A percentile compares a stretch with the other conserved stretches of the same genome.
Evolutionary conservation across 2,113 vertebrate genomes (phyloP).

Genomic region (Neolamprologus brichardi): DNA sequence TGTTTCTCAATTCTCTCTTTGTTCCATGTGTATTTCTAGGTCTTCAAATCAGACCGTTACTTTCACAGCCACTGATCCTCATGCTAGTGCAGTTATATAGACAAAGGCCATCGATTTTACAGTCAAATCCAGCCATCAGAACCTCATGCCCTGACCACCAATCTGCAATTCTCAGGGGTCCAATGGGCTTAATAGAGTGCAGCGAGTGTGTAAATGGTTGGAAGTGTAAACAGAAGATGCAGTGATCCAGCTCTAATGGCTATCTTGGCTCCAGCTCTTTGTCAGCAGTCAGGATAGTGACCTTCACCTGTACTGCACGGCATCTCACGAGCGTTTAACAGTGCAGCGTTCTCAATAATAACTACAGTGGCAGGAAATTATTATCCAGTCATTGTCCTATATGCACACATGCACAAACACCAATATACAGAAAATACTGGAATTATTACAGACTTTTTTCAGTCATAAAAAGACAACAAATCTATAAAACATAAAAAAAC

Average conservation of each 20-base stretch:
- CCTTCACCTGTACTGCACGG: background rate
- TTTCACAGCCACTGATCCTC: background rate
- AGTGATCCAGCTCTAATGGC: conserved; percentile 25
- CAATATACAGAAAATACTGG: background rate
- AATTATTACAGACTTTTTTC: background rate
- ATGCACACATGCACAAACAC: background rate
- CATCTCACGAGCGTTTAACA: conserved; percentile 1
- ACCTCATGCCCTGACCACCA: background rate
- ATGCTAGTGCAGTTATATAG: background rate
- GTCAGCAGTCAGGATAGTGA: conserved; percentile 4
- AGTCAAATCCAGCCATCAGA: conserved; percentile 27
- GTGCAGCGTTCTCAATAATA: background rate
- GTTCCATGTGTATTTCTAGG: background rate
- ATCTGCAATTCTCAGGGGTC: conserved; percentile 23
- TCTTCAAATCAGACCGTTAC: background rate
- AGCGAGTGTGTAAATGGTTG: conserved; percentile 29
- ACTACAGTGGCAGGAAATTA: conserved; percentile 1
- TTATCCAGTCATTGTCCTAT: background rate
- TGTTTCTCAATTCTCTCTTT: background rate
- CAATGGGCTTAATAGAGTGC: conserved; percentile 23
- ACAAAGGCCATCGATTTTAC: conserved; percentile 48
- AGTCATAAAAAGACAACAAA: background rate
- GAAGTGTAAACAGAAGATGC: conserved; percentile 39
- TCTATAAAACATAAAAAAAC: background rate
- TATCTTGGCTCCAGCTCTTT: conserved; percentile 19